Conservation (phyloP, 2,113 vertebrate genomes). For the Carassius auratus region DNA sequence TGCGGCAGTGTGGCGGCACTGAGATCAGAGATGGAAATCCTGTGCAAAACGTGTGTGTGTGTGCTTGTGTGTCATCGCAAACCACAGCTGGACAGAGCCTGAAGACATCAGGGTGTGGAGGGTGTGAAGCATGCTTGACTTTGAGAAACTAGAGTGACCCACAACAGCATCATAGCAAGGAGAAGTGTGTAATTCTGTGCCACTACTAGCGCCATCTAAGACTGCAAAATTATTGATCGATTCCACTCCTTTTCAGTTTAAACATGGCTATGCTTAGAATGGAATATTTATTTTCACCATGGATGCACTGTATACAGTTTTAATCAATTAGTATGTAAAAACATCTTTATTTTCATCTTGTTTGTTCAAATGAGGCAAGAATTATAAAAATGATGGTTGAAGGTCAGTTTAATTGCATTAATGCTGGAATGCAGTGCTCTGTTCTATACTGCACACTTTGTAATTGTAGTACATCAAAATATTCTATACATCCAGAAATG, state of each 20-base stretch:
- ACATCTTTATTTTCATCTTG: not conserved
- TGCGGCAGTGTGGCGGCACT: constrained; percentile 45
- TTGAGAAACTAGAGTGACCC: not conserved
- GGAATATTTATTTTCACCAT: not conserved
- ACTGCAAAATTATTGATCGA: not conserved
- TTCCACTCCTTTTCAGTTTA: not conserved
- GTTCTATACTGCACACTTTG: too few relatives aligned
- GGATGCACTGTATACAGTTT: not conserved
- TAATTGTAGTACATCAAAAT: too few relatives aligned
- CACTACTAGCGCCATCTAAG: not conserved
- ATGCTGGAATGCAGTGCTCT: too few relatives aligned
- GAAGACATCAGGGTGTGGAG: not conserved
- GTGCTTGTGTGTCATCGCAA: not conserved
- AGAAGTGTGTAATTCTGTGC: not conserved
- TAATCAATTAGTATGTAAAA: not conserved
- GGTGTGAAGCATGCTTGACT: not conserved
- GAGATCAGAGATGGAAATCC: constrained; percentile 26
- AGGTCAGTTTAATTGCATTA: too few relatives aligned
- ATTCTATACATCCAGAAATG: not conserved
- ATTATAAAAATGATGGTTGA: too few relatives aligned
- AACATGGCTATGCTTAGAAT: not conserved
- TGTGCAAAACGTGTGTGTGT: constrained; percentile 15
- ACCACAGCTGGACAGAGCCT: constrained; percentile 5
- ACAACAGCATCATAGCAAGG: not conserved
- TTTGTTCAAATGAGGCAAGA: not conserved